Evolutionary conservation across 2,888 invertebrate genomes (phyloP), one percentile per base, ranked within the genome.

Genomic region (Drosophila paucipuncta): DNA sequence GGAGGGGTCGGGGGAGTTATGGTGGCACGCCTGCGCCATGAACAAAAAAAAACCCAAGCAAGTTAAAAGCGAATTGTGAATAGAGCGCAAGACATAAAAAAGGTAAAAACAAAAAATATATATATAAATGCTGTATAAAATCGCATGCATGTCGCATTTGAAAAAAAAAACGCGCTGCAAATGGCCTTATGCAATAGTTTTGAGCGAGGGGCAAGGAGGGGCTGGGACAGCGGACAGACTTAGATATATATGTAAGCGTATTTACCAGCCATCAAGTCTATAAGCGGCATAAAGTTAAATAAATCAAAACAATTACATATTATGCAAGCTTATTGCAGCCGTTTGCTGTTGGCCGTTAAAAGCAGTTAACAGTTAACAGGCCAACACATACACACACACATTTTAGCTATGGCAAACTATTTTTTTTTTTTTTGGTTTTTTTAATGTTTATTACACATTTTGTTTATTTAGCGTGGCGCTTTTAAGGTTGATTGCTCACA

Each of bases 81-180:
- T 84, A 82, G 73, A 58, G 63, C 72, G 58, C 31, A 58, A 58
- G 30, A 58, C 30, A 41, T 39, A 67, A 62, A 53, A 66, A 63
- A 54, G 47, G 39, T 31, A 47, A 78, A 67, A 57, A 53, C 39
- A 35, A 35, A 35, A 35, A 69, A 52, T 22, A 33, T 13, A 54
- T 55, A 68, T 64, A 68, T 55, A 64, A 68, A n/a, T 58, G 30
- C n/a, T 52, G 37, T 68, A 63, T 66, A 80, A 85, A 81, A 85
- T 88, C 66, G 89, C 90, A 86, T 85, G 85, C 90, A 89, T 89
- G 89, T 89, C 90, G 89, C 90, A 90, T 90, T 88, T 71, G 68
- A 70, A 89, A 82, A 71, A 71, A 73, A 76, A 65, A 62, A 61
- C 77, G 55, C 70, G 66, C 65, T 76, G 71, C 69, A 89, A 83